Percentiles rank a stretch among this genome's conserved stretches.
These are phyloP conservation scores for Syrrhaptes paradoxus DNA, from an alignment of 2,113 vertebrate genomes.

Conservation along the genomic window DNA sequence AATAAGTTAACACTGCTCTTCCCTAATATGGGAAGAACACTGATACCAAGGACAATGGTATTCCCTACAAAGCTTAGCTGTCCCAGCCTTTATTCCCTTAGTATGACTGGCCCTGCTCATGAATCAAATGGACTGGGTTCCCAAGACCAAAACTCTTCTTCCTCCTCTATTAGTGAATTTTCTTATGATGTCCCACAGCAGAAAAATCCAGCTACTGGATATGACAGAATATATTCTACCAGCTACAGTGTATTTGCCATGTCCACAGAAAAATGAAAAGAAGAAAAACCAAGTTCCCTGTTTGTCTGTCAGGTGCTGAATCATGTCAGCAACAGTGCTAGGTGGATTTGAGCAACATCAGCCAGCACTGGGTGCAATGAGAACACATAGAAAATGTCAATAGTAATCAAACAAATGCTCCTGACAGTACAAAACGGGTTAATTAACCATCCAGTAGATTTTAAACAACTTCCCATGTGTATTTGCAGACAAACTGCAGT, in stretches of 20 bases:
- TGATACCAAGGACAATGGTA: neutral
- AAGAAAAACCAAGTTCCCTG: neutral
- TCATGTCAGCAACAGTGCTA: slow-evolving; percentile 30
- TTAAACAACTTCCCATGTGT: slow-evolving; percentile 8
- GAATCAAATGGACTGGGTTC: neutral
- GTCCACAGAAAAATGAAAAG: neutral
- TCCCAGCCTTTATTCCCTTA: neutral
- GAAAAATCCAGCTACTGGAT: neutral
- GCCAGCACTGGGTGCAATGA: slow-evolving; percentile 40
- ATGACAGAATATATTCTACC: neutral
- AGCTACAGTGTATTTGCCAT: neutral
- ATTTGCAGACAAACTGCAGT: slow-evolving; percentile 15
- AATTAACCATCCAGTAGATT: slow-evolving; percentile 22
- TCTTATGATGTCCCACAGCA: slow-evolving; percentile 21
- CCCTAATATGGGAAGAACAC: neutral
- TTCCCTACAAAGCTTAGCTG: neutral
- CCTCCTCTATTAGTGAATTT: slow-evolving; percentile 17
- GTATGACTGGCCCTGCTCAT: neutral
- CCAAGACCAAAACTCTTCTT: slow-evolving; percentile 34
- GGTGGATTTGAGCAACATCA: slow-evolving; percentile 54
- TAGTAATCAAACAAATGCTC: slow-evolving; percentile 58
- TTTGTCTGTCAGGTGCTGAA: slow-evolving; percentile 63
- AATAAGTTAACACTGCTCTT: neutral
- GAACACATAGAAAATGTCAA: slow-evolving; percentile 51
- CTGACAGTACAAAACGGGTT: slow-evolving; percentile 51